Base-by-base conservation (phyloP, 2,797 vertebrate species). In the Tolypeutes matacus region DNA sequence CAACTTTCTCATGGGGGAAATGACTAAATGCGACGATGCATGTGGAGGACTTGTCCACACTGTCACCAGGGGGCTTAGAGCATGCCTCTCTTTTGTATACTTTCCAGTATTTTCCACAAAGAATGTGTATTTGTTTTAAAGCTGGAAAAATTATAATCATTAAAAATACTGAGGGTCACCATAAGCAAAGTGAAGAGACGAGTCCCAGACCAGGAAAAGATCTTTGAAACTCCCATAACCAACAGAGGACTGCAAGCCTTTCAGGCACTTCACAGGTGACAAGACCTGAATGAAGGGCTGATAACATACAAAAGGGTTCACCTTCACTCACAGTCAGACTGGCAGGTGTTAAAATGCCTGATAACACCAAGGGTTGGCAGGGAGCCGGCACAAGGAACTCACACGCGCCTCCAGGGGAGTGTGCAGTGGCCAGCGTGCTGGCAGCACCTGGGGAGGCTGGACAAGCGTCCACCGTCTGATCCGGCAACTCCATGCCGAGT, bases 351-450 rank as follows among this genome's bases (percentile, higher is more conserved):
- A 6, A 34, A 3, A 49, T 13, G 0, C 17, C 36, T 3, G 46
- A 0, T 3, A 2, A 3, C 0, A 29, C 7, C 39, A 1, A 9
- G 75, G 73, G 23, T 8, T 7, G 14, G 81, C 2, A 4, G 81
- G 58, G 39, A n/a, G 9, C 1, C 3, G 17, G 64, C 0, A 1
- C 1, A 0, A 12, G 81, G 67, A 4, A 7, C 39, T 11, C 21
- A 25, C 85, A 4, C 0, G 1, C 12, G 1, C 8, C 18, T 7
- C 25, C 5, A 25, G 42, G 3, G 3, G 39, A 27, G 42, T 0
- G 36, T 1, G 4, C 0, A 0, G 15, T 0, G 10, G 21, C 1
- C 51, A 15, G 11, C 0, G 1, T 5, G 11, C 10, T 4, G 75
- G 69, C 5, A 0, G 21, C 1, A 0, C 10, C 56, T 8, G 67